Percentiles rank a stretch among this genome's conserved stretches.
These are phyloP conservation scores for Ptychobarbus kaznakovi DNA, from an alignment of 2,797 vertebrate species.

Conservation along the genomic window DNA sequence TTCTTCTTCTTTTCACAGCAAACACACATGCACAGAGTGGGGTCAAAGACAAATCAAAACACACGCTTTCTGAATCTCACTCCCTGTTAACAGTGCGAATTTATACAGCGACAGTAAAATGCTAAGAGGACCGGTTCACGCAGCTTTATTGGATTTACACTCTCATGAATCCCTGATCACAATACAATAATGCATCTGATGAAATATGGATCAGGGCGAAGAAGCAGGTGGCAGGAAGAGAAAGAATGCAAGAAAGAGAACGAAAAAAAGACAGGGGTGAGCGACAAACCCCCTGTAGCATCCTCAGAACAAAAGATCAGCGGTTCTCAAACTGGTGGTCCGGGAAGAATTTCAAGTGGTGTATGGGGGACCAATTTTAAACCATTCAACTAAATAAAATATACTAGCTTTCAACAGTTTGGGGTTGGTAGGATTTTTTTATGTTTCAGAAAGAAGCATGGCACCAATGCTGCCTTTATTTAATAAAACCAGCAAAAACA, in stretches of 20 bases:
- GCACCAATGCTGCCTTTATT: background rate
- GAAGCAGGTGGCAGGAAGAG: conserved; percentile 7
- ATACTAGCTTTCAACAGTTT: background rate
- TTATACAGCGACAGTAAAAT: conserved; percentile 24
- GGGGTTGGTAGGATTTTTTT: background rate
- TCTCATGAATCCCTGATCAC: conserved; percentile 62
- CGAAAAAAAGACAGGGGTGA: background rate
- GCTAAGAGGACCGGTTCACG: conserved; percentile 35
- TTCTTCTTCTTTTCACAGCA: background rate
- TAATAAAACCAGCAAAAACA: background rate
- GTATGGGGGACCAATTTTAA: background rate
- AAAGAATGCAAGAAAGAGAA: conserved; percentile 3
- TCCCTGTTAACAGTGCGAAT: background rate
- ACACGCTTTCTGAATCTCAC: conserved; percentile 6
- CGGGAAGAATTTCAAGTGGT: background rate
- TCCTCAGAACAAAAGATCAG: conserved; percentile 20
- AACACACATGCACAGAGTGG: background rate
- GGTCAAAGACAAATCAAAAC: conserved; percentile 24
- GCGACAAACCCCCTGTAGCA: background rate
- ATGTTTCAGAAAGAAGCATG: background rate
- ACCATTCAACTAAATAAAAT: background rate
- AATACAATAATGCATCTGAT: conserved; percentile 57
- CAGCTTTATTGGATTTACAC: conserved; percentile 52
- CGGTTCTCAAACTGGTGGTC: background rate
- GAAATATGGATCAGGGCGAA: conserved; percentile 60